Percentiles rank a stretch among this genome's conserved stretches.
Evolutionary conservation across 1,140 invertebrate species (phyloP).

Genomic region (Chrysoperla carnea): DNA sequence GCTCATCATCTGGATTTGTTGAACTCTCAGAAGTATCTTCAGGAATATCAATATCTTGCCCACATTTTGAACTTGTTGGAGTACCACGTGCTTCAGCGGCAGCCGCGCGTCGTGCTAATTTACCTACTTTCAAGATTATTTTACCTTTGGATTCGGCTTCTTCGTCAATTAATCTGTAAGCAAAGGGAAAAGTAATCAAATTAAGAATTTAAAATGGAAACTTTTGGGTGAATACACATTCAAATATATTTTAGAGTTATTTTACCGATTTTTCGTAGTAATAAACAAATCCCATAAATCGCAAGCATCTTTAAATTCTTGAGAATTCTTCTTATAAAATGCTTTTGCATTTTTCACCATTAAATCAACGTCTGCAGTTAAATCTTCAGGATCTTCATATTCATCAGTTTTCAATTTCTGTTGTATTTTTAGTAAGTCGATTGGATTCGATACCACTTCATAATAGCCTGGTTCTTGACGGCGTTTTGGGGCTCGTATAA

Average conservation of each 20-base stretch:
- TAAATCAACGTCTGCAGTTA: conserved; percentile 71
- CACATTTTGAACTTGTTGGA: too few relatives aligned
- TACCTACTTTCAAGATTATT: conserved; percentile 34
- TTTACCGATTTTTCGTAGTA: conserved; percentile 27
- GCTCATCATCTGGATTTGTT: conserved; percentile 52
- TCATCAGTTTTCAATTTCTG: conserved; percentile 93
- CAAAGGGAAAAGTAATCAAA: not conserved
- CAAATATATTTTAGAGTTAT: conserved; percentile 2
- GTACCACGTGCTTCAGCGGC: conserved; percentile 16
- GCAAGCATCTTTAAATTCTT: conserved; percentile 81
- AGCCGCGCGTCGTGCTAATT: conserved; percentile 22
- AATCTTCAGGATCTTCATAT: conserved; percentile 76
- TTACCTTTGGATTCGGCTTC: conserved; percentile 33
- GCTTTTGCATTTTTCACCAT: conserved; percentile 82
- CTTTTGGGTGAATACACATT: not conserved
- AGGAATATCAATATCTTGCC: conserved; percentile 26
- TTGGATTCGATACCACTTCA: conserved; percentile 81
- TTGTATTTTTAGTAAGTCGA: conserved; percentile 85
- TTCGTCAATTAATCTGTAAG: conserved; percentile 23
- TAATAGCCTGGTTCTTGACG: conserved; percentile 80
- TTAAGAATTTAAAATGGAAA: not conserved
- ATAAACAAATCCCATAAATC: conserved; percentile 77
- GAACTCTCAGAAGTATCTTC: conserved; percentile 53
- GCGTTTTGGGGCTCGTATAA: conserved; percentile 83
- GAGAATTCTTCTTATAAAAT: conserved; percentile 75